Percentiles rank a stretch among this genome's conserved stretches.
phyloP scores from a whole-genome alignment of 2,888 invertebrate genomes.

The Pelosia muscerda region DNA sequence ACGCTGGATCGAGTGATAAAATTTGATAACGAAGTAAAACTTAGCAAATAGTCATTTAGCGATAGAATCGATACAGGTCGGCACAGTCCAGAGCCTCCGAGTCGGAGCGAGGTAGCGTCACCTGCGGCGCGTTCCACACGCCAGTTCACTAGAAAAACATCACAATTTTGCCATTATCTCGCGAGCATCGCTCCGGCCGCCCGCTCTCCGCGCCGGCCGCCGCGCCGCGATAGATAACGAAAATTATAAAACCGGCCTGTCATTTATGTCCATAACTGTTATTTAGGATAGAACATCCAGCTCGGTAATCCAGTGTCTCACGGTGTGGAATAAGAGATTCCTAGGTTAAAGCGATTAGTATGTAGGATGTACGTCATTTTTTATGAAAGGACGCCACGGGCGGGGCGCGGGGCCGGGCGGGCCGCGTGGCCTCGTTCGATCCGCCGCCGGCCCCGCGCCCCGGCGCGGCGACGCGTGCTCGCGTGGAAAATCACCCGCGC shows the following conservation, averaged over 20 bases:
- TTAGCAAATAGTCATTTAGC: slow-evolving; percentile 46
- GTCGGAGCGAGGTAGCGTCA: slow-evolving; percentile 47
- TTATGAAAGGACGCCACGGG: slow-evolving; percentile 77
- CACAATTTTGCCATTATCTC: slow-evolving; percentile 85
- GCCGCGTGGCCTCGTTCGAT: slow-evolving; percentile 85
- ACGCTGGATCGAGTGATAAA: slow-evolving; percentile 51
- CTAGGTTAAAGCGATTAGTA: slow-evolving; percentile 84
- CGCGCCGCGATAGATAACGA: slow-evolving; percentile 70
- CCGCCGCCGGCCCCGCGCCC: slow-evolving; percentile 75
- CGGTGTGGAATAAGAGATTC: slow-evolving; percentile 84
- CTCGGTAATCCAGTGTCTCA: slow-evolving; percentile 81
- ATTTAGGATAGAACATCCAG: slow-evolving; percentile 78
- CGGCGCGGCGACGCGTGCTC: slow-evolving; percentile 50
- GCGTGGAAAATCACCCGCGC: slow-evolving; percentile 73
- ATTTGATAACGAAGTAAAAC: slow-evolving; percentile 49
- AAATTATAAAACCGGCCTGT: slow-evolving; percentile 73
- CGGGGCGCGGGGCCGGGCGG: slow-evolving; percentile 59
- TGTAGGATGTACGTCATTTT: slow-evolving; percentile 81
- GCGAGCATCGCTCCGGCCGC: slow-evolving; percentile 70
- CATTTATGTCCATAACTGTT: slow-evolving; percentile 82
- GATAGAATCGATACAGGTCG: slow-evolving; percentile 42
- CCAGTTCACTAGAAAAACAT: slow-evolving; percentile 79
- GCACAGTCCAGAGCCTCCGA: slow-evolving; percentile 52
- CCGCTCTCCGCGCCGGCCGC: slow-evolving; percentile 70
- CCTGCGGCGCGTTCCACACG: slow-evolving; percentile 45